Conservation (phyloP, 2,888 invertebrate genomes). For the Andricus quercusramuli region DNA sequence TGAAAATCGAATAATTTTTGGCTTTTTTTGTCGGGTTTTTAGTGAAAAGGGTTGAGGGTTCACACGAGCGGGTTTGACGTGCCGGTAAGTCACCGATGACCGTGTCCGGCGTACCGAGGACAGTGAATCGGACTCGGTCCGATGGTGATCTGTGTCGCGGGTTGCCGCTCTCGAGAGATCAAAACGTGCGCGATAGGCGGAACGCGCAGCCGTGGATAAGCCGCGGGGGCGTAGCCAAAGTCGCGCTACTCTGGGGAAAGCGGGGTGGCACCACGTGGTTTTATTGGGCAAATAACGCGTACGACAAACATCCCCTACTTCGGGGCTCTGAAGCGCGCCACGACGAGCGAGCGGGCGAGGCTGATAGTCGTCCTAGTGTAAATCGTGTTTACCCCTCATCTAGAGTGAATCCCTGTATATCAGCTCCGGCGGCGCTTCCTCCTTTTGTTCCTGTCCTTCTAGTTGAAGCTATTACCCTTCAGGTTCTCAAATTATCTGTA, state of each 20-base stretch:
- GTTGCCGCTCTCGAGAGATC: constrained; percentile 50
- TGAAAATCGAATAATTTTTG: not conserved
- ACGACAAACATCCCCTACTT: constrained; percentile 74
- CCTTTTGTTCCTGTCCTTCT: constrained; percentile 43
- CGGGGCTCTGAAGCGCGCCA: constrained; percentile 33
- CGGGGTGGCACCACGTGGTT: constrained; percentile 73
- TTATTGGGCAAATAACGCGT: constrained; percentile 77
- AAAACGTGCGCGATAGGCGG: constrained; percentile 68
- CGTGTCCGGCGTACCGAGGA: constrained; percentile 40
- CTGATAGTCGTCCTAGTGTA: constrained; percentile 71
- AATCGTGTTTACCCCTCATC: constrained; percentile 75
- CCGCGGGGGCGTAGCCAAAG: constrained; percentile 62
- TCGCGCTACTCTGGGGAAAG: constrained; percentile 44
- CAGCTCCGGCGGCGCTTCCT: constrained; percentile 47
- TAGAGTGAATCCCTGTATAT: constrained; percentile 65
- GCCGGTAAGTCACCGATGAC: constrained; percentile 16
- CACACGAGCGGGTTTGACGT: not conserved
- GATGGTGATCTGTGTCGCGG: constrained; percentile 53
- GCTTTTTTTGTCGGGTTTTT: not conserved
- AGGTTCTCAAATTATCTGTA: constrained; percentile 26
- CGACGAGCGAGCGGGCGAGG: constrained; percentile 57
- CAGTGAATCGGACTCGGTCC: constrained; percentile 53
- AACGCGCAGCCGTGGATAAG: constrained; percentile 64
- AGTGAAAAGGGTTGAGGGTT: not conserved
- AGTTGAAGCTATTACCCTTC: constrained; percentile 24